Base-by-base conservation (phyloP, 2,797 vertebrate genomes). In the Atherinosoma microstoma region DNA sequence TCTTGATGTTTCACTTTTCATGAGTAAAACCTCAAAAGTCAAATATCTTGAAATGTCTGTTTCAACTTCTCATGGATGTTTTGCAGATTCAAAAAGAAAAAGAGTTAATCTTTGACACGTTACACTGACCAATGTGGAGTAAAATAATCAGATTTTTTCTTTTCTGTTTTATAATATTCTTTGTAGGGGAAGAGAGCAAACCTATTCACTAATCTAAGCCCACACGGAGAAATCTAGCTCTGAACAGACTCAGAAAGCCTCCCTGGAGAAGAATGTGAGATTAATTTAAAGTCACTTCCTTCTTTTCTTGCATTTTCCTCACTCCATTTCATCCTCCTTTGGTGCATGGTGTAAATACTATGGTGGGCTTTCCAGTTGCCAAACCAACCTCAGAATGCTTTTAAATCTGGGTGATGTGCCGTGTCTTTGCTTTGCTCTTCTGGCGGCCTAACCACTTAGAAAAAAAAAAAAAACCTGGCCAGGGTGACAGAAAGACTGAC, bases 361-460 rank as follows among this genome's bases (percentile, higher is more conserved):
- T 86, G 84, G 76, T 75, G 67, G 76, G 58, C 54, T 85, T 83
- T 90, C 80, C 88, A 86, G 83, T 87, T 89, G 91, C 90, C 85
- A 87, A 85, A 64, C 68, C 18, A 42, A 63, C 87, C 87, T 75
- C 89, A 88, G 80, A 92, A 77, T 85, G 76, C 76, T 88, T 87
- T 90, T 58, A 91, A 84, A 93, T 91, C 77, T 79, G 60, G 90
- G 87, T 89, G 87, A 91, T 79, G 79, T 89, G 83, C 81, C 70
- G 61, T 8, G 59, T 71, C 73, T 82, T 62, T 71, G 58, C 79
- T 27, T 27, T 27, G 56, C 82, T 78, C 79, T 70, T 83, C 70
- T 66, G 45, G 32, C 1, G 22, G 73, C 58, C 57, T 73, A 47
- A 57, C 84, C 76, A 73, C 76, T 79, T 74, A 27, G 81, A 84